A percentile compares a stretch with the other conserved stretches of the same genome.
phyloP scores from a whole-genome alignment of 2,888 invertebrate species.

The Melangyna quadrimaculata region DNA sequence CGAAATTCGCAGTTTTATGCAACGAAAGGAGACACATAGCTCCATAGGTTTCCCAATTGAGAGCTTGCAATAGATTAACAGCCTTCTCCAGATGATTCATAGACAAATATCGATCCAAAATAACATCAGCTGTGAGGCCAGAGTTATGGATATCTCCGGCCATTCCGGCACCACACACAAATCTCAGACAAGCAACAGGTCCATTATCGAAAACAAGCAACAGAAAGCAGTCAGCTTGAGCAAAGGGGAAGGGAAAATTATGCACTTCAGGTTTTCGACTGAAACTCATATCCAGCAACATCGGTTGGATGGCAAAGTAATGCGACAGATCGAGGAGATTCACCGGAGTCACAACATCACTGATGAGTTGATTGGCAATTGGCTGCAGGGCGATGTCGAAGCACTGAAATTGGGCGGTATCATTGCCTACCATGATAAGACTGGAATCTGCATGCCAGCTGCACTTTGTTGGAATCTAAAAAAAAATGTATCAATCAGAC shows the following conservation, averaged over 20 bases:
- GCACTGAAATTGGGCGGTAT: constrained; percentile 88
- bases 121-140: constrained; percentile 83
- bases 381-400: constrained; percentile 88
- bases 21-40: constrained; percentile 88
- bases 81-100: constrained; percentile 86
- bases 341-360: constrained; percentile 85
- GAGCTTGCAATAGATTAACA: constrained; percentile 84
- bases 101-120: constrained; percentile 85
- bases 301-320: constrained; percentile 82
- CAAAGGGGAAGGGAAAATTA: constrained; percentile 77
- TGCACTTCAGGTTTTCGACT: constrained; percentile 82
- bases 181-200: constrained; percentile 83
- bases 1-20: constrained; percentile 87
- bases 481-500: constrained; percentile 24
- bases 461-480: constrained; percentile 85
- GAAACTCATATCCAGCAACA: constrained; percentile 84
- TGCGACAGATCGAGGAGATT: constrained; percentile 85
- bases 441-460: constrained; percentile 89
- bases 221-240: constrained; percentile 82
- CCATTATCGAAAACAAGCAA: constrained; percentile 85
- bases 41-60: constrained; percentile 91
- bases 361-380: constrained; percentile 85
- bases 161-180: constrained; percentile 82
- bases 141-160: constrained; percentile 81
- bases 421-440: constrained; percentile 86